A percentile compares a stretch with the other conserved stretches of the same genome.
Conservation (phyloP, 2,797 vertebrate species). For the Cetoscarus ocellatus region DNA sequence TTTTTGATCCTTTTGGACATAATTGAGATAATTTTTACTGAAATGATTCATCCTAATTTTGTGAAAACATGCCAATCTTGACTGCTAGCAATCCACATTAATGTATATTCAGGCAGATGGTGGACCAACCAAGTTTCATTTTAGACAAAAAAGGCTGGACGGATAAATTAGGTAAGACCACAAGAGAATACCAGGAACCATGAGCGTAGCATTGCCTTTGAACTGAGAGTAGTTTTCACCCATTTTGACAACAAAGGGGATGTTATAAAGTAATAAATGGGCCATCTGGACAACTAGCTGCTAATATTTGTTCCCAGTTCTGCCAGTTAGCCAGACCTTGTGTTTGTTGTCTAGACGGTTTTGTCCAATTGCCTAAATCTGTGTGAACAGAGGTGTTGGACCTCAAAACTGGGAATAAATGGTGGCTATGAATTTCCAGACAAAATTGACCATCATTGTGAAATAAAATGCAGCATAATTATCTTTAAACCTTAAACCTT, state of each 20-base stretch:
- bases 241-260: neutral
- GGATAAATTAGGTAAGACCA: neutral
- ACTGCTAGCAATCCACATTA: too few species aligned
- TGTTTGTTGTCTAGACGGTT: neutral
- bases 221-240: neutral
- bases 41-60: neutral
- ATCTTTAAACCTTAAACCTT: too few species aligned
- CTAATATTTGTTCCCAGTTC: neutral
- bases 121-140: neutral
- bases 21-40: neutral
- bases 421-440: neutral
- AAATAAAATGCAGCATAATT: neutral
- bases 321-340: neutral
- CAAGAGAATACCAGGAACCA: neutral
- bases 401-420: neutral
- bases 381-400: neutral
- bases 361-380: neutral
- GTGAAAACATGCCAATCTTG: too few species aligned
- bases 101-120: neutral
- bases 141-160: neutral
- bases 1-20: neutral
- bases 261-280: neutral
- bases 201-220: neutral
- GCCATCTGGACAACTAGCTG: neutral
- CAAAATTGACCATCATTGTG: neutral